phyloP scores from a whole-genome alignment of 2,888 invertebrate genomes.

The Rhyacophila evoluta region DNA sequence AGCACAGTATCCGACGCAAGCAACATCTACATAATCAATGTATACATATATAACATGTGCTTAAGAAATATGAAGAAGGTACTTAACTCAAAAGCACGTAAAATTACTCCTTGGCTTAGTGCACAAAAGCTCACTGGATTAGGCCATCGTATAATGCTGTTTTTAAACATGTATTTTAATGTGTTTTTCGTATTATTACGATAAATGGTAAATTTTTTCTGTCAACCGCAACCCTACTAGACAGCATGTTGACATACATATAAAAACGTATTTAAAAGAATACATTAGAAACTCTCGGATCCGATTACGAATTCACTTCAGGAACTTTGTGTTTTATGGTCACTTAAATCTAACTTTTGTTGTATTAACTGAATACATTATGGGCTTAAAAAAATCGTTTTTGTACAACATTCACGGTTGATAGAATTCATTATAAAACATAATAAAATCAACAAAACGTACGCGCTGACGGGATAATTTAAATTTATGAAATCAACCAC shows the following conservation, averaged over 20 bases:
- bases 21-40: too few species aligned
- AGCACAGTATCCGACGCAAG: too few species aligned
- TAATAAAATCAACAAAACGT: neutral
- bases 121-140: too few species aligned
- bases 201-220: too few species aligned
- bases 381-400: neutral
- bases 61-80: too few species aligned
- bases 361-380: neutral
- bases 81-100: too few species aligned
- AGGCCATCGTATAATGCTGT: too few species aligned
- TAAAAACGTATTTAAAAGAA: neutral
- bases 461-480: neutral
- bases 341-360: conserved; percentile 19
- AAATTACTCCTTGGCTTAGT: too few species aligned
- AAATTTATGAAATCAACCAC: conserved; percentile 20
- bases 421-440: conserved; percentile 9
- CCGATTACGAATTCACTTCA: conserved; percentile 1
- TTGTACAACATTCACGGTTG: neutral
- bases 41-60: too few species aligned
- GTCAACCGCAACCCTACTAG: neutral
- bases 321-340: conserved; percentile 14
- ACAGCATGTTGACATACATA: neutral
- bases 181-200: too few species aligned
- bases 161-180: too few species aligned
- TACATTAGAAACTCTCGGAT: neutral